These are phyloP conservation scores for Zygogramma bicolorata DNA, from an alignment of 2,888 invertebrate genomes.

Conservation along the genomic window DNA sequence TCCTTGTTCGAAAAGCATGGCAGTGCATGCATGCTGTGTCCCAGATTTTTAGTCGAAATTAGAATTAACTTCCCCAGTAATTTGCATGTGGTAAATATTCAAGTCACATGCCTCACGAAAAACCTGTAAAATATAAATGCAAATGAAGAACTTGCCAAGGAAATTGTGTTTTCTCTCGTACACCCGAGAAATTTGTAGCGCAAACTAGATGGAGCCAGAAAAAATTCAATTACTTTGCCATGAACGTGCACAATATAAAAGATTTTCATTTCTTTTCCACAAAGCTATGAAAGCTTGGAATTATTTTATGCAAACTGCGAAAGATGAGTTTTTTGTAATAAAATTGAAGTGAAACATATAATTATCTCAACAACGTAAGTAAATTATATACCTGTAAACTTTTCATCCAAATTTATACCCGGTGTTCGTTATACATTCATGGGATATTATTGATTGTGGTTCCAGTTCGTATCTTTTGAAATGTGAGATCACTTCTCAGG, in stretches of 20 bases:
- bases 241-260: not conserved
- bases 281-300: not conserved
- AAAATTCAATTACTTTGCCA: constrained; percentile 12
- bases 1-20: not conserved
- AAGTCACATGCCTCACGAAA: constrained; percentile 26
- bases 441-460: no score
- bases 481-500: no score
- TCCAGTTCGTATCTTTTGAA: no score
- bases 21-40: constrained; percentile 2
- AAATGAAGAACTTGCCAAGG: constrained; percentile 26
- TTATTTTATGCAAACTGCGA: not conserved
- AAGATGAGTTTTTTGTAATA: not conserved
- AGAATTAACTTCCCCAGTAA: constrained; percentile 1
- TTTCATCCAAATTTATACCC: no score
- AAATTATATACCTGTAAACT: no score
- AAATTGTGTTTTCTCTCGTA: constrained; percentile 29
- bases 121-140: constrained; percentile 38
- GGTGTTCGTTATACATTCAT: no score
- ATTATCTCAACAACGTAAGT: no score
- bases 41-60: constrained; percentile 1
- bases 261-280: not conserved
- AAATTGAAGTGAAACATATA: not conserved
- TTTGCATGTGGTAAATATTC: constrained; percentile 28
- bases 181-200: not conserved
- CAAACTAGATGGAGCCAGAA: not conserved